Percentiles rank a stretch among this genome's conserved stretches.
Conservation (phyloP, 2,113 vertebrate species). For the Trachemys scripta region DNA sequence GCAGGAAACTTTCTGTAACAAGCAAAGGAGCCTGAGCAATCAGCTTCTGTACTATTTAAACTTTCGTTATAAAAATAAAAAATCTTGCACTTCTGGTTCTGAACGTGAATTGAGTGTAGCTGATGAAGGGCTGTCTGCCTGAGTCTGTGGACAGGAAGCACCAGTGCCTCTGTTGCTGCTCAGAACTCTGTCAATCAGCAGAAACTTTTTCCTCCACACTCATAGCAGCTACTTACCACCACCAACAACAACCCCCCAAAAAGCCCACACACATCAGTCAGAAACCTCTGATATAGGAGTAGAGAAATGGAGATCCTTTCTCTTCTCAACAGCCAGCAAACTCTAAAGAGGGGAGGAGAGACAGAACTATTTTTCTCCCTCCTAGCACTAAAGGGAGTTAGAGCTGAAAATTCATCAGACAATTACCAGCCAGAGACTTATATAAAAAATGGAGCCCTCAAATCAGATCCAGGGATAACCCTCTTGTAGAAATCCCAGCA, state of each 20-base stretch:
- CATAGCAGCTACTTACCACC: not conserved
- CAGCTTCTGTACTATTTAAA: not conserved
- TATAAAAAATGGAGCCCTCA: too few species aligned
- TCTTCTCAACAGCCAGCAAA: not conserved
- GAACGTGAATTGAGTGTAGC: rapidly evolving
- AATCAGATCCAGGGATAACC: too few species aligned
- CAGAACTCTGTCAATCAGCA: not conserved
- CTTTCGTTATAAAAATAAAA: not conserved
- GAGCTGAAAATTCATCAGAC: not conserved
- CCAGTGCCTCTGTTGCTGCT: not conserved
- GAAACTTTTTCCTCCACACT: not conserved
- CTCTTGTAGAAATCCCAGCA: not conserved
- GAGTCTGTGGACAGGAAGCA: not conserved
- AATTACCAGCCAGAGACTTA: not conserved
- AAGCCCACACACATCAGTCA: not conserved
- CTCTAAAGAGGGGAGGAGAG: not conserved
- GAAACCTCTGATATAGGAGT: not conserved
- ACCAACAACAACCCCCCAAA: not conserved
- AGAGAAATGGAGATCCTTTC: not conserved
- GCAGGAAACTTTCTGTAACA: not conserved
- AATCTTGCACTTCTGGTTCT: rapidly evolving
- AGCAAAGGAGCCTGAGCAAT: not conserved
- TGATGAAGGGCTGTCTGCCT: not conserved
- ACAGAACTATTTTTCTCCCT: not conserved
- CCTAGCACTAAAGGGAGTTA: not conserved